These are phyloP conservation scores for Grallaria varia DNA, from an alignment of 2,113 vertebrate genomes.

Conservation along the genomic window DNA sequence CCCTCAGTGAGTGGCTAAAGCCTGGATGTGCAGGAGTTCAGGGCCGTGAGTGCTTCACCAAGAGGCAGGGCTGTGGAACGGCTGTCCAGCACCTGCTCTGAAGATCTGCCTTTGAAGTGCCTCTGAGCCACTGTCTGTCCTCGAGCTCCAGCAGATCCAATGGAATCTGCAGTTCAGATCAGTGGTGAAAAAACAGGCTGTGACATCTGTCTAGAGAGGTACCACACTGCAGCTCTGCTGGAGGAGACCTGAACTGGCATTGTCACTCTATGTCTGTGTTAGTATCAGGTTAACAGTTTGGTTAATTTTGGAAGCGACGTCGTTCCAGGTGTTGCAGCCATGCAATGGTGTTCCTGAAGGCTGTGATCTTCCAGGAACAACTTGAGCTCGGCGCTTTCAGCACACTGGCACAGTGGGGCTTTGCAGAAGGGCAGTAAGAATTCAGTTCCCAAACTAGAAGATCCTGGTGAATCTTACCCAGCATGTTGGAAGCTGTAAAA, in stretches of 20 bases:
- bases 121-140: background rate
- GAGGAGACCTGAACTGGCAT: background rate
- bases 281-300: fast-evolving
- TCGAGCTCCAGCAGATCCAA: fast-evolving
- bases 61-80: fast-evolving
- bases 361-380: background rate
- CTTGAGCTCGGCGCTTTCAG: background rate
- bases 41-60: fast-evolving
- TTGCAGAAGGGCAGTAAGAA: background rate
- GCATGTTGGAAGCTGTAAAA: background rate
- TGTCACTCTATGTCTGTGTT: fast-evolving
- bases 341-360: no score
- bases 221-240: background rate
- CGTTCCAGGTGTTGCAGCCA: fast-evolving
- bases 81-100: fast-evolving
- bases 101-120: background rate
- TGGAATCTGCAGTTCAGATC: fast-evolving
- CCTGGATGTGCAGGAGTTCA: no score
- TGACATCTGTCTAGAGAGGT: background rate
- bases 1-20: fast-evolving
- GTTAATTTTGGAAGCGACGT: background rate
- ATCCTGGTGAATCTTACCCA: no score
- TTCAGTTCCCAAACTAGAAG: background rate
- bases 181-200: fast-evolving
- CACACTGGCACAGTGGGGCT: no score